phyloP scores from a whole-genome alignment of 2,113 vertebrate species.

The Notothenia coriiceps region DNA sequence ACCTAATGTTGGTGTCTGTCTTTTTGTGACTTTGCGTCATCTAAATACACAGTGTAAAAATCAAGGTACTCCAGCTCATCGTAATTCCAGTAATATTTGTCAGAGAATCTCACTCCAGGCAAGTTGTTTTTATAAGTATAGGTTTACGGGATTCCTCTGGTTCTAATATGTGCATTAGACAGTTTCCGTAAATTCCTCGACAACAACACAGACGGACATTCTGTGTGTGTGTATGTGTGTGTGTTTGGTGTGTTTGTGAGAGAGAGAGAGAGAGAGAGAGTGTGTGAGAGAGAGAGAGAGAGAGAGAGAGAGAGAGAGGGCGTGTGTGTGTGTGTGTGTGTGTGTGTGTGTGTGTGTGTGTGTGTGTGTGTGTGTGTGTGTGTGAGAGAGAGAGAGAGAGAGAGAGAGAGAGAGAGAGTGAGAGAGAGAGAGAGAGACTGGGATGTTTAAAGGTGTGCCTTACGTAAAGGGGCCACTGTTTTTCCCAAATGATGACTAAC shows the following conservation, averaged over 20 bases:
- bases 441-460: constrained; percentile 36
- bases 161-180: constrained; percentile 42
- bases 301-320: too few relatives aligned
- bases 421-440: not conserved
- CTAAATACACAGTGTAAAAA: constrained; percentile 49
- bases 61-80: constrained; percentile 28
- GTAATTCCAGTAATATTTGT: constrained; percentile 43
- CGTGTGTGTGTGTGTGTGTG: too few relatives aligned
- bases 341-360: too few relatives aligned
- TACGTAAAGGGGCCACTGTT: constrained; percentile 42
- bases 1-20: not conserved
- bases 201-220: constrained; percentile 31
- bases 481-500: constrained; percentile 37
- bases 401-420: too few relatives aligned
- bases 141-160: constrained; percentile 50
- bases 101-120: constrained; percentile 2
- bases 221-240: constrained; percentile 10
- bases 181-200: constrained; percentile 55
- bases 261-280: too few relatives aligned
- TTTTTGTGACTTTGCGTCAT: constrained; percentile 36
- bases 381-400: too few relatives aligned
- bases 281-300: too few relatives aligned
- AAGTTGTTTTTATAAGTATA: constrained; percentile 50
- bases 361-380: too few relatives aligned
- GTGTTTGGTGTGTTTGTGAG: constrained; percentile 2